Evolutionary conservation across 2,113 vertebrate species (phyloP), one percentile per base, ranked within the genome.

Genomic region (Connochaetes taurinus): DNA sequence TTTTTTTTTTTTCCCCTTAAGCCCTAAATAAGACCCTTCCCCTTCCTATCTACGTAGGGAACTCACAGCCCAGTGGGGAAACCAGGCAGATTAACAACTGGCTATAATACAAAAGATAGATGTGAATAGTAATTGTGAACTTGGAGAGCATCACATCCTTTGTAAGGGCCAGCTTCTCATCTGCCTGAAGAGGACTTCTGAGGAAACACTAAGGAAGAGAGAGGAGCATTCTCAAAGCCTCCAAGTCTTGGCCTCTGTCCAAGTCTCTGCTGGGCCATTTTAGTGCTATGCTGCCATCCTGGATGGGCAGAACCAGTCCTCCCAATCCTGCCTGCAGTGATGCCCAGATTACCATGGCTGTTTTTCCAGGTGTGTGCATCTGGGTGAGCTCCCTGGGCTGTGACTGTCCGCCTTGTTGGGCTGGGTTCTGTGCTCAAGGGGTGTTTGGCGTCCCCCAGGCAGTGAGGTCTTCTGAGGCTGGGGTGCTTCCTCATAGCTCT

Each of bases 351-450:
- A 17, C 60, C 14, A 0, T 9, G 43, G 3, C 25, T 15, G 8
- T 43, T 64, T 83, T 14, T 64, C 64, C 80, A 50, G 89, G 17
- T 25, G 55, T 33, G 81, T 87, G 40, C 55, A n/a, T 19, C 60
- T 17, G 62, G 11, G 4, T 25, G 23, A 4, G 6, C 14, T 36
- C 47, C 3, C 0, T 7, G 4, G 58, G 47, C 55, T 33, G 5
- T 2, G 23, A n/a, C 33, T 52, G n/a, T 90, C 82, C 23, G 17
- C 60, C 29, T 2, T 0, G 3, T 1, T 21, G 25, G n/a, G 62
- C 74, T 50, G 40, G 76, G 80, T 31, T 78, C 50, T 55, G 43
- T 9, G 27, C 80, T 29, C 27, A 6, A 6, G 17, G 7, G 21
- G 3, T 45, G 43, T 80, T 55, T 53, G 3, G 40, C 36, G 27